These are phyloP conservation scores for Andricus quercusramuli DNA, from an alignment of 2,888 invertebrate species.

Conservation along the genomic window DNA sequence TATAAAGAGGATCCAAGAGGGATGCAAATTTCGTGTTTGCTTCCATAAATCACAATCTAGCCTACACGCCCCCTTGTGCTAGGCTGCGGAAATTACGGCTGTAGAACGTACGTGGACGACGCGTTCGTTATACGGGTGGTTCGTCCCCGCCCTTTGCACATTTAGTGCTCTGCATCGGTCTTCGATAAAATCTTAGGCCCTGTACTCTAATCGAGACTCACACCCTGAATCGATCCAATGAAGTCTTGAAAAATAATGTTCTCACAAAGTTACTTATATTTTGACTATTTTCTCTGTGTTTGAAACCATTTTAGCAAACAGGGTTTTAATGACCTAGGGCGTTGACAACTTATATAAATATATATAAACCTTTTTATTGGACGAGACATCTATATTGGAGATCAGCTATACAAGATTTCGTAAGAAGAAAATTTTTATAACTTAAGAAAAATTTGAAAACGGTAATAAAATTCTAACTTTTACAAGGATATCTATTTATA, in stretches of 20 bases:
- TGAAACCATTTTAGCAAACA: neutral
- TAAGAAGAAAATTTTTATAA: too few relatives aligned
- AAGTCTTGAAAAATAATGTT: neutral
- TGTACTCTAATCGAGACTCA: neutral
- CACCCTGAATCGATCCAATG: neutral
- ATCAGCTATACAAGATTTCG: too few relatives aligned
- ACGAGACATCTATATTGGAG: too few relatives aligned
- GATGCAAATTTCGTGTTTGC: slow-evolving; percentile 42
- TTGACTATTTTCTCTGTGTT: neutral
- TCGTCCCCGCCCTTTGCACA: slow-evolving; percentile 28
- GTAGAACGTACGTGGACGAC: slow-evolving; percentile 46
- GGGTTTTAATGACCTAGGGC: neutral
- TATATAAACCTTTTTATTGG: too few relatives aligned
- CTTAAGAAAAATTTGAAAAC: too few relatives aligned
- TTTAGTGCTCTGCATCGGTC: slow-evolving; percentile 8
- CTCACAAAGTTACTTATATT: neutral
- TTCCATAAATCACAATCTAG: slow-evolving; percentile 46
- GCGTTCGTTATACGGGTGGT: slow-evolving; percentile 19
- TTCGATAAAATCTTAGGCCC: slow-evolving; percentile 4
- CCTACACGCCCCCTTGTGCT: slow-evolving; percentile 43
- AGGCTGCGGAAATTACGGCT: slow-evolving; percentile 48
- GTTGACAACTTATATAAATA: neutral
- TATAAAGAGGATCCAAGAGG: neutral
- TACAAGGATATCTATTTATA: neutral
- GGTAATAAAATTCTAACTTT: too few relatives aligned